Conservation (phyloP, 2,797 vertebrate genomes). For the Sparus aurata region DNA sequence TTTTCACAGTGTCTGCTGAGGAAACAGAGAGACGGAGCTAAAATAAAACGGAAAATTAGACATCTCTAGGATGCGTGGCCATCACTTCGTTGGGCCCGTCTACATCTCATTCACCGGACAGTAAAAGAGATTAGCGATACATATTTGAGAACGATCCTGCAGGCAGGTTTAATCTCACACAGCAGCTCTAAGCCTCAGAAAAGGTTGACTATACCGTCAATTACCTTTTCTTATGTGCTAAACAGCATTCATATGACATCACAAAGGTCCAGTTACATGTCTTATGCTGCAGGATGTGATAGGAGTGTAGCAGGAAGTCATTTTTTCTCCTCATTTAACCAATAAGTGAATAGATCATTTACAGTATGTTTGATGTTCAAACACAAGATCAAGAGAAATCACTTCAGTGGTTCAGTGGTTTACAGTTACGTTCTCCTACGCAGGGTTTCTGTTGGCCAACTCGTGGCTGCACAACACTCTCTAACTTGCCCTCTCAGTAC, state of each 20-base stretch:
- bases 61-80: too few species aligned
- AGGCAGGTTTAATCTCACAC: neutral
- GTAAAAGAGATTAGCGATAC: neutral
- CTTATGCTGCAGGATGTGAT: conserved; percentile 3
- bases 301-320: neutral
- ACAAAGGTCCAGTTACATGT: conserved; percentile 13
- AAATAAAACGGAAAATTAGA: too few species aligned
- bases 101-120: neutral
- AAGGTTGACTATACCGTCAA: conserved; percentile 15
- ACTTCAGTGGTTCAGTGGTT: neutral
- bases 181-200: conserved; percentile 3
- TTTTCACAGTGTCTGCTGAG: too few species aligned
- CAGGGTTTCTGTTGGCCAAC: conserved; percentile 7
- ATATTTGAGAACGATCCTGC: neutral
- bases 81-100: neutral
- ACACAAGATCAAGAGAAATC: conserved; percentile 5
- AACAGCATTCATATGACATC: conserved; percentile 20
- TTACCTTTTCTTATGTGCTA: conserved; percentile 13
- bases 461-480: neutral
- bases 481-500: conserved; percentile 13
- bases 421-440: neutral
- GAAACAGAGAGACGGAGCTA: too few species aligned
- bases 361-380: conserved; percentile 7
- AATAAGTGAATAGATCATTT: neutral
- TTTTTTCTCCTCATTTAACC: conserved; percentile 1